Conservation (phyloP, 2,113 vertebrate species). For the Anoplopoma fimbria region DNA sequence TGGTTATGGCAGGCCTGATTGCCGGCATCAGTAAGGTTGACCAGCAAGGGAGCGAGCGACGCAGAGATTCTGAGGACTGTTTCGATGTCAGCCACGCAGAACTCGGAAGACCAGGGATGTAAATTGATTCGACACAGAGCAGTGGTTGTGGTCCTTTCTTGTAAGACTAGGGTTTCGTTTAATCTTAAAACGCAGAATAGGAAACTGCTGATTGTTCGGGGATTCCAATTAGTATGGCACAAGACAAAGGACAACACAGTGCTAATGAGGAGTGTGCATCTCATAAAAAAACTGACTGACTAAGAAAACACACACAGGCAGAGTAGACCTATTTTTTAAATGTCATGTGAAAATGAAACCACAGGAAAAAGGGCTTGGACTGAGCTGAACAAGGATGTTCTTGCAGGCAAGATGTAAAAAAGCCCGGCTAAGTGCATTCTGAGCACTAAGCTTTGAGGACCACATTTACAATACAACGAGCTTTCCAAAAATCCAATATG, state of each 20-base stretch:
- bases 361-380: background rate
- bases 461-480: slow-evolving; percentile 65
- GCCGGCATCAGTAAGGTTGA: slow-evolving; percentile 51
- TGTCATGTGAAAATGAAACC: slow-evolving; percentile 45
- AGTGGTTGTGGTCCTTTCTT: slow-evolving; percentile 47
- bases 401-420: slow-evolving; percentile 58
- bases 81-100: slow-evolving; percentile 51
- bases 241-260: slow-evolving; percentile 14
- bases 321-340: slow-evolving; percentile 23
- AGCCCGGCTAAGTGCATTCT: slow-evolving; percentile 44
- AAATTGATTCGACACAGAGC: slow-evolving; percentile 58
- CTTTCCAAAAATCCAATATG: slow-evolving; percentile 67
- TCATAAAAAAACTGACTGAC: slow-evolving; percentile 40
- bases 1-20: slow-evolving; percentile 57
- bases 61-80: slow-evolving; percentile 46
- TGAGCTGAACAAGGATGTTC: slow-evolving; percentile 39
- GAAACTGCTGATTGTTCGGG: slow-evolving; percentile 44
- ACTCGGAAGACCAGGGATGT: slow-evolving; percentile 38
- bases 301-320: slow-evolving; percentile 7
- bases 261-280: slow-evolving; percentile 1
- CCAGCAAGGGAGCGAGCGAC: slow-evolving; percentile 50
- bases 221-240: slow-evolving; percentile 26
- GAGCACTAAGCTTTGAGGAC: slow-evolving; percentile 43
- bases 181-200: slow-evolving; percentile 1
- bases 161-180: slow-evolving; percentile 57